Percentiles rank a stretch among this genome's conserved stretches.
Conservation (phyloP, 2,797 vertebrate genomes). For the Sitta carolinensis region DNA sequence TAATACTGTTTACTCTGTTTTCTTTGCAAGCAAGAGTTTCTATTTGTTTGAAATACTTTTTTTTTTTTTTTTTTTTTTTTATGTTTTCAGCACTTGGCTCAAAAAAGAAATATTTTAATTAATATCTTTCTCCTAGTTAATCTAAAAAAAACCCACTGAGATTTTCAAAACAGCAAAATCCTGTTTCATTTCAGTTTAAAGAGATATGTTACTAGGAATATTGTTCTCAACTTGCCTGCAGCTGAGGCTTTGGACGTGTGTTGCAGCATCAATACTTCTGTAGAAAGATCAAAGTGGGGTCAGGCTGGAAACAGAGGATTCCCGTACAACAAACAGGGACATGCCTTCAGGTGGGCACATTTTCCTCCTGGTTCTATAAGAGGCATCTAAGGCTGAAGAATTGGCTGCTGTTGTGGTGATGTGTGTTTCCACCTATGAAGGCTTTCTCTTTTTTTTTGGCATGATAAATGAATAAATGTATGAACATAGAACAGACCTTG, state of each 20-base stretch:
- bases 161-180: constrained; percentile 17
- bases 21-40: constrained; percentile 34
- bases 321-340: not conserved
- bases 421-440: not conserved
- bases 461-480: not conserved
- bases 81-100: constrained; percentile 12
- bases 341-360: not conserved
- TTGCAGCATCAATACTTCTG: not conserved
- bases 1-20: constrained; percentile 58
- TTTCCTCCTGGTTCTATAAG: not conserved
- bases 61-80: not conserved
- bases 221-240: not conserved
- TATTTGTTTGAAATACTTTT: constrained; percentile 11
- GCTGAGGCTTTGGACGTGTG: not conserved
- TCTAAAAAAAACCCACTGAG: not conserved
- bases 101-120: constrained; percentile 33
- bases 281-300: not conserved
- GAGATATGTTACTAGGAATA: not conserved
- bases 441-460: not conserved
- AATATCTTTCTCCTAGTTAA: not conserved
- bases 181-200: constrained; percentile 9
- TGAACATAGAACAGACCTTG: not conserved
- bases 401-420: not conserved
- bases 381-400: not conserved
- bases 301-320: not conserved